Conservation (phyloP, 2,797 vertebrate species). For the Gymnothorax reevesii region DNA sequence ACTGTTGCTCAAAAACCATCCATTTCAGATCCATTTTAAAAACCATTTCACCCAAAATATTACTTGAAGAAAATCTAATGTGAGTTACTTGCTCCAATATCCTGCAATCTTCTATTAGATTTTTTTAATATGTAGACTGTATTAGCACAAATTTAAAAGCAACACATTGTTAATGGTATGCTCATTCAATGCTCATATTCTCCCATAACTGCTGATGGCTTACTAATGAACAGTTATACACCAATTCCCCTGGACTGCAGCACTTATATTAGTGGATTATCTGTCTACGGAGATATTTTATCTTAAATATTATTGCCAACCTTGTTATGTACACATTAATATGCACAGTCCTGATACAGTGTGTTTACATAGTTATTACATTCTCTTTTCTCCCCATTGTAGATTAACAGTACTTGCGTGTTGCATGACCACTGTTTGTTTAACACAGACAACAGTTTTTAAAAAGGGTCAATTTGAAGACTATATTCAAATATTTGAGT, state of each 20-base stretch:
- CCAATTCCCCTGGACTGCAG: not conserved
- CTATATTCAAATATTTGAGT: too few relatives aligned
- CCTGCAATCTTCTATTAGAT: not conserved
- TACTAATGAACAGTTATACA: not conserved
- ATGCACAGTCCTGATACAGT: not conserved
- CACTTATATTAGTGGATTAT: not conserved
- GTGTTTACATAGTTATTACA: not conserved
- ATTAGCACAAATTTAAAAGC: not conserved
- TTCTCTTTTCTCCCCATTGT: slow-evolving; percentile 11
- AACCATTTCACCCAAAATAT: not conserved
- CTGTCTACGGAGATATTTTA: slow-evolving; percentile 11
- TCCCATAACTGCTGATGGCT: too few relatives aligned
- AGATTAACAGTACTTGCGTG: not conserved
- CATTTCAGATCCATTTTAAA: slow-evolving; percentile 49
- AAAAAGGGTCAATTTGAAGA: not conserved
- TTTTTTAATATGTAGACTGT: not conserved
- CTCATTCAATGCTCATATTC: not conserved
- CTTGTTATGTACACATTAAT: not conserved
- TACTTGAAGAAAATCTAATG: not conserved
- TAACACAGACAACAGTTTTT: not conserved
- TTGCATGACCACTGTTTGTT: not conserved
- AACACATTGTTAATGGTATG: not conserved
- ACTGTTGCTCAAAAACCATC: slow-evolving; percentile 49
- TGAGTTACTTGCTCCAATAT: not conserved
- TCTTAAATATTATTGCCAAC: not conserved